Conservation (phyloP, 2,797 vertebrate genomes). For the Enteromius unitaeniatus region DNA sequence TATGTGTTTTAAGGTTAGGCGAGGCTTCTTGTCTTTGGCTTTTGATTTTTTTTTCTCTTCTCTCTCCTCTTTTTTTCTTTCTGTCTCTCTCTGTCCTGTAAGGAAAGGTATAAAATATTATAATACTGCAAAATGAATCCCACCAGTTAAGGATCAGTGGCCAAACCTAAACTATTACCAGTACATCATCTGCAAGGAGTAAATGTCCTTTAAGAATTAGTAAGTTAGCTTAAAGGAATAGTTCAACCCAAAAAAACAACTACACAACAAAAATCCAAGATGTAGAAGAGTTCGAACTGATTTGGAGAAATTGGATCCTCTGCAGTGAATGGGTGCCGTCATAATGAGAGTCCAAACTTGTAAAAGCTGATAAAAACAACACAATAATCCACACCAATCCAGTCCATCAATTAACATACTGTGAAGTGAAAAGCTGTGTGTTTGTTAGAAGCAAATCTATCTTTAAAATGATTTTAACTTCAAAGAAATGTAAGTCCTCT, state of each 20-base stretch:
- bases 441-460: background rate
- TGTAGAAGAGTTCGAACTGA: background rate
- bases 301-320: background rate
- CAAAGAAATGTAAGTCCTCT: background rate
- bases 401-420: background rate
- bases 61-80: background rate
- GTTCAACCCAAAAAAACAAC: no score
- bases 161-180: background rate
- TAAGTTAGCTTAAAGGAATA: background rate
- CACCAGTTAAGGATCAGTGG: background rate
- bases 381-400: background rate
- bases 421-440: background rate
- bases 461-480: background rate
- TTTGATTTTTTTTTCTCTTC: background rate
- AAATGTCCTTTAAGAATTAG: background rate
- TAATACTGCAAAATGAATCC: background rate
- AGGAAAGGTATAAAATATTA: background rate
- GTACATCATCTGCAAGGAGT: background rate
- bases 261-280: background rate
- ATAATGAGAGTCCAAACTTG: background rate
- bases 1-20: slow-evolving; percentile 48
- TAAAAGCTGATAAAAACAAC: background rate
- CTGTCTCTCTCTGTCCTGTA: background rate
- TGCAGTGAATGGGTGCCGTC: background rate
- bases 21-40: slow-evolving; percentile 35